Evolutionary conservation across 2,888 invertebrate species (phyloP).

Genomic region (Hipparchia semele): DNA sequence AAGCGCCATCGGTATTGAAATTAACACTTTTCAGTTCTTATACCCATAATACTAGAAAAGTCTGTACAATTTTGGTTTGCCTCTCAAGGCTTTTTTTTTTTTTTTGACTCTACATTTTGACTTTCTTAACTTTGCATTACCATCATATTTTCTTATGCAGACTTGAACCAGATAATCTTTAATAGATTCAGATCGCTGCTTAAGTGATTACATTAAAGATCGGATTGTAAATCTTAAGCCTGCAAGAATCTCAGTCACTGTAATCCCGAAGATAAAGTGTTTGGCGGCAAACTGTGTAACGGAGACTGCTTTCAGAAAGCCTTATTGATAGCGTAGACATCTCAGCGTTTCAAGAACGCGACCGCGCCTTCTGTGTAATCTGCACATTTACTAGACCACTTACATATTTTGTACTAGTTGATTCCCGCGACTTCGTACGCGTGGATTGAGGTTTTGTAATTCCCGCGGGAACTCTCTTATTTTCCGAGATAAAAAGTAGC

Average conservation of each 20-base stretch:
- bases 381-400: slow-evolving; percentile 33
- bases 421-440: not conserved
- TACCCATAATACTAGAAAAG: too few relatives aligned
- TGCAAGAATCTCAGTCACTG: slow-evolving; percentile 49
- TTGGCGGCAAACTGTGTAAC: slow-evolving; percentile 53
- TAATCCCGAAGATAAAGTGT: slow-evolving; percentile 72
- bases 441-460: too few relatives aligned
- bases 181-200: slow-evolving; percentile 49
- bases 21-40: too few relatives aligned
- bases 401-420: not conserved
- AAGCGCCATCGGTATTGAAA: too few relatives aligned
- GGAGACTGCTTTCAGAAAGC: slow-evolving; percentile 42
- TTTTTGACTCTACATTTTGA: too few relatives aligned
- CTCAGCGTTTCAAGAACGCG: slow-evolving; percentile 39
- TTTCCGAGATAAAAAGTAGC: too few relatives aligned
- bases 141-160: too few relatives aligned
- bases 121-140: not conserved
- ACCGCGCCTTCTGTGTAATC: slow-evolving; percentile 33
- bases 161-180: slow-evolving; percentile 27
- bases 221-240: slow-evolving; percentile 67
- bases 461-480: too few relatives aligned
- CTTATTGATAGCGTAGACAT: slow-evolving; percentile 47
- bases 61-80: too few relatives aligned
- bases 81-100: too few relatives aligned
- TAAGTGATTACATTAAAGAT: slow-evolving; percentile 69